Conservation (phyloP, 2,113 vertebrate species). For the Salvelinus alpinus region DNA sequence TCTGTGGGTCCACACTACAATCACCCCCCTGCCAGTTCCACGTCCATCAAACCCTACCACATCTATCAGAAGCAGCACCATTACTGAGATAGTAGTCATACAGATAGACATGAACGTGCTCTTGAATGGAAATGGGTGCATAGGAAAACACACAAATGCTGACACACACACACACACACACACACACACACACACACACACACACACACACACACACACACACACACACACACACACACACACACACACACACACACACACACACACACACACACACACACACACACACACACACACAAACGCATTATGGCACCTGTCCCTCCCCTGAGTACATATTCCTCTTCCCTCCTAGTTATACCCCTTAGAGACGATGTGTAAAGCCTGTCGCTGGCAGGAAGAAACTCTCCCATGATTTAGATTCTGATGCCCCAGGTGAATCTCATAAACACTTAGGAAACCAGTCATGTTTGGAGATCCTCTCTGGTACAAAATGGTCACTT, state of each 20-base stretch:
- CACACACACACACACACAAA: neutral
- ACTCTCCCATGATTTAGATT: neutral
- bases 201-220: conserved; percentile 9
- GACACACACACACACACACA: conserved; percentile 20
- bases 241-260: neutral
- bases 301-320: neutral
- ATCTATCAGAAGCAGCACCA: too few relatives aligned
- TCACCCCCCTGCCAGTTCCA: conserved; percentile 51
- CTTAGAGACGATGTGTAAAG: neutral
- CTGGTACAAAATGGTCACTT: neutral
- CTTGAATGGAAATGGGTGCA: neutral
- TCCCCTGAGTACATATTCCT: neutral
- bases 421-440: neutral
- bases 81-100: neutral
- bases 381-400: neutral
- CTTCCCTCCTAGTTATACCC: neutral
- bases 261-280: conserved; percentile 1
- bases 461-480: neutral
- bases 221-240: conserved; percentile 2
- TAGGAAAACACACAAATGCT: neutral
- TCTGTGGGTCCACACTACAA: conserved; percentile 33
- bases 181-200: neutral
- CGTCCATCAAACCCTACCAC: conserved; percentile 42
- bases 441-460: conserved; percentile 1
- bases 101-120: neutral